These are phyloP conservation scores for Morus bassanus DNA, from an alignment of 2,797 vertebrate species.

Conservation along the genomic window DNA sequence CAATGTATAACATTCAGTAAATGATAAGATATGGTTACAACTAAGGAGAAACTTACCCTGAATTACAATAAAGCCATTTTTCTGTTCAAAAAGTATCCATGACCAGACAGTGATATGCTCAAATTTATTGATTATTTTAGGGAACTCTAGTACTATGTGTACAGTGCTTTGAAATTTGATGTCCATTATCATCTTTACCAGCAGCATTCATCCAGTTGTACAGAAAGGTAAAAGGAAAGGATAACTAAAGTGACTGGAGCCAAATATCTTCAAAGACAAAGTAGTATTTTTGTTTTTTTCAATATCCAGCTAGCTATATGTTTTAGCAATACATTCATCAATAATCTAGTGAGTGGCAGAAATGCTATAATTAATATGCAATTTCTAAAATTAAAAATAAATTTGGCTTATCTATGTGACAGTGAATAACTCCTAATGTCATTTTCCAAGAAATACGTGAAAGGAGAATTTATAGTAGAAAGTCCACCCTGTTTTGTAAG, in stretches of 20 bases:
- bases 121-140: background rate
- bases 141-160: background rate
- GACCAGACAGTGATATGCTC: background rate
- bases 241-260: conserved; percentile 1
- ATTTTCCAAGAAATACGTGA: conserved; percentile 63
- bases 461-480: conserved; percentile 63
- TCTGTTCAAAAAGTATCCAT: background rate
- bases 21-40: background rate
- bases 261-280: conserved; percentile 36
- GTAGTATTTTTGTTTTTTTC: background rate
- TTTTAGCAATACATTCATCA: background rate
- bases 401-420: background rate
- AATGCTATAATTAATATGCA: conserved; percentile 25
- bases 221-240: background rate
- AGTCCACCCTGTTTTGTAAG: conserved; percentile 66
- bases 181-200: conserved; percentile 8
- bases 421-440: conserved; percentile 2
- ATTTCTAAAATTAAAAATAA: conserved; percentile 40
- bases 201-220: background rate
- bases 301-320: background rate
- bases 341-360: background rate
- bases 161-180: conserved; percentile 1
- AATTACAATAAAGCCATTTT: background rate
- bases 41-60: background rate
- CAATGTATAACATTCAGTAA: background rate